A percentile compares a stretch with the other conserved stretches of the same genome.
Conservation (phyloP, 2,797 vertebrate genomes). For the Botia almorhae region DNA sequence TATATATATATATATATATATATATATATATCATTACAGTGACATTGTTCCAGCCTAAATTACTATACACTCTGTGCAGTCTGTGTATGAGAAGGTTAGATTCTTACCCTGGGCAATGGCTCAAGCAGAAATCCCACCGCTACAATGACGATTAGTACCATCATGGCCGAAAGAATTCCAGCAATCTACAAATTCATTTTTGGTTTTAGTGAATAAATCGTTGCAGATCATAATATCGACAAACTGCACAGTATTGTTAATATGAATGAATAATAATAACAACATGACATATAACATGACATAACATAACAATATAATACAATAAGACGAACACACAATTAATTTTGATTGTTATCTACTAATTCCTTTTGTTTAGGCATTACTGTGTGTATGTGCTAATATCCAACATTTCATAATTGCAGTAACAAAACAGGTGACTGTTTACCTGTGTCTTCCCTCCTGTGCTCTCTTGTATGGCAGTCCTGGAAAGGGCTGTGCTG, state of each 20-base stretch:
- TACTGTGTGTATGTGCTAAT: neutral
- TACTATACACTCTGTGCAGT: neutral
- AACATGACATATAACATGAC: no score
- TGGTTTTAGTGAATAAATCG: neutral
- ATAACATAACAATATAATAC: no score
- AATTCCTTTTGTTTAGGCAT: no score
- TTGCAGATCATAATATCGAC: neutral
- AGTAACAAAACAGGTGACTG: neutral
- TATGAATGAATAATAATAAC: slow-evolving; percentile 26
- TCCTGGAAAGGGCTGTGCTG: slow-evolving; percentile 93
- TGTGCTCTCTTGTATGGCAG: slow-evolving; percentile 93
- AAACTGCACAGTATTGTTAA: no score
- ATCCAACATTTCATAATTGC: no score
- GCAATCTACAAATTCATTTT: slow-evolving; percentile 79
- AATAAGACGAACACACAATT: no score
- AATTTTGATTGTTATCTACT: no score
- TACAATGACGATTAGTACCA: slow-evolving; percentile 88
- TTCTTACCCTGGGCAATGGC: slow-evolving; percentile 89
- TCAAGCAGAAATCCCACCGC: slow-evolving; percentile 88
- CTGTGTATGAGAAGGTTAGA: neutral
- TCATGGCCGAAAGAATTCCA: slow-evolving; percentile 86
- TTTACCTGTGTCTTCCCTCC: slow-evolving; percentile 97
- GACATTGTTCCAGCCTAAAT: neutral
- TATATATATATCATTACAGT: neutral
- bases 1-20: no score